Evolutionary conservation across 2,888 invertebrate species (phyloP).

Genomic region (Drosophila picticornis): DNA sequence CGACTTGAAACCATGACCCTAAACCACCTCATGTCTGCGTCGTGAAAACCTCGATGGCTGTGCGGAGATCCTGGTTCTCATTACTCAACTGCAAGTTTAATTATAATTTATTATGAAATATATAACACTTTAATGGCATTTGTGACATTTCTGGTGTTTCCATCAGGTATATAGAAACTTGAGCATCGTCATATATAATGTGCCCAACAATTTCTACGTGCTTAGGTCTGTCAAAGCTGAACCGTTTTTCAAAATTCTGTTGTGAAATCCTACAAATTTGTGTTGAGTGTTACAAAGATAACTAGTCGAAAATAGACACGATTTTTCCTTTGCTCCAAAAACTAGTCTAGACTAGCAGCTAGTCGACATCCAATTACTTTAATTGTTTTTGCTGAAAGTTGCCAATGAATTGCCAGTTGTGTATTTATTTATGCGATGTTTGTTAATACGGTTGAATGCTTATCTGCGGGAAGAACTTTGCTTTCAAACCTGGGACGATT

Average conservation of each 20-base stretch:
- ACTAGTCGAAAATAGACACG: neutral
- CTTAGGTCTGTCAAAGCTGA: neutral
- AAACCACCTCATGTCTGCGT: too few relatives aligned
- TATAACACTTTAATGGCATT: too few relatives aligned
- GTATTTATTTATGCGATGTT: neutral
- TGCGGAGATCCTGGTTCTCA: too few relatives aligned
- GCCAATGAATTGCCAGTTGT: neutral
- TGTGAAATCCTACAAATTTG: neutral
- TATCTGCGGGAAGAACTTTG: constrained; percentile 16
- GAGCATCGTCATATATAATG: neutral
- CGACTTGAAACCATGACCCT: neutral
- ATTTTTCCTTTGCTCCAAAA: neutral
- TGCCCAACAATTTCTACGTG: neutral
- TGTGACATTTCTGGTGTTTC: neutral
- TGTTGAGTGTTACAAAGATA: neutral
- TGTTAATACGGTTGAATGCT: neutral
- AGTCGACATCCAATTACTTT: neutral
- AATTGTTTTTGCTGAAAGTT: neutral
- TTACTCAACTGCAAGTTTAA: neutral
- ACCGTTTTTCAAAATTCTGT: neutral
- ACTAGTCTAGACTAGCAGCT: neutral
- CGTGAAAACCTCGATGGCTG: too few relatives aligned
- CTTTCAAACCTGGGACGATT: constrained; percentile 16
- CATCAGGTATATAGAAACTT: neutral
- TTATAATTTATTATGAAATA: neutral